A percentile compares a stretch with the other conserved stretches of the same genome.
Evolutionary conservation across 2,888 invertebrate genomes (phyloP).

Genomic region (Tetrapedia diversipes): DNA sequence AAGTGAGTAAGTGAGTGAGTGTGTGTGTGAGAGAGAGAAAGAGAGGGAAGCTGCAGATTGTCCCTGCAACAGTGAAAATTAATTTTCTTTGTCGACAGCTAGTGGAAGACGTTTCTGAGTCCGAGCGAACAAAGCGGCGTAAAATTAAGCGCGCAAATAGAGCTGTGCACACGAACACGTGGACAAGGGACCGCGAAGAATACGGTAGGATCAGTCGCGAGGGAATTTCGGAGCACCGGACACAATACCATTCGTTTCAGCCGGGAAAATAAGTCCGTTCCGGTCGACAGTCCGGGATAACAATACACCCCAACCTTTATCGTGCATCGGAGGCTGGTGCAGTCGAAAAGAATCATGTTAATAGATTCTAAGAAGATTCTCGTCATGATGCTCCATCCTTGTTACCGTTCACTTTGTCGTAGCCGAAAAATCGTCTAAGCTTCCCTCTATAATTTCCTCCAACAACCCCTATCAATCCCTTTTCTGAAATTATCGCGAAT

Average conservation of each 20-base stretch:
- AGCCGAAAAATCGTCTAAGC: too few relatives aligned
- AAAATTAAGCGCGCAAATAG: constrained; percentile 45
- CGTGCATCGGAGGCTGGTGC: neutral
- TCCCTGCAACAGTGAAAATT: constrained; percentile 30
- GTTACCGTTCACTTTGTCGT: neutral
- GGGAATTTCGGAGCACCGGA: constrained; percentile 29
- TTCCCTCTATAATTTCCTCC: too few relatives aligned
- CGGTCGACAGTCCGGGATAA: neutral
- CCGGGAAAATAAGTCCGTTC: constrained; percentile 25
- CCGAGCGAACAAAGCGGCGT: constrained; percentile 10
- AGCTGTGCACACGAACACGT: neutral
- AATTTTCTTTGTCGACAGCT: constrained; percentile 35
- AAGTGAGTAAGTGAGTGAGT: too few relatives aligned
- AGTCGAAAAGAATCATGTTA: neutral
- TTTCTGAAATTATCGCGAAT: too few relatives aligned
- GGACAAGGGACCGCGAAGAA: too few relatives aligned
- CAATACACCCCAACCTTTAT: constrained; percentile 22
- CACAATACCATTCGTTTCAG: constrained; percentile 40
- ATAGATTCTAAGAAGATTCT: neutral
- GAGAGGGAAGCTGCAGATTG: neutral
- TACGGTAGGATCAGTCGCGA: constrained; percentile 13
- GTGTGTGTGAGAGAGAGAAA: too few relatives aligned
- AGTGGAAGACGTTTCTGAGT: neutral
- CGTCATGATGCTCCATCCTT: neutral
- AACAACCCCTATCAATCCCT: too few relatives aligned